Conservation (phyloP, 2,797 vertebrate species). For the Staurois parvus region DNA sequence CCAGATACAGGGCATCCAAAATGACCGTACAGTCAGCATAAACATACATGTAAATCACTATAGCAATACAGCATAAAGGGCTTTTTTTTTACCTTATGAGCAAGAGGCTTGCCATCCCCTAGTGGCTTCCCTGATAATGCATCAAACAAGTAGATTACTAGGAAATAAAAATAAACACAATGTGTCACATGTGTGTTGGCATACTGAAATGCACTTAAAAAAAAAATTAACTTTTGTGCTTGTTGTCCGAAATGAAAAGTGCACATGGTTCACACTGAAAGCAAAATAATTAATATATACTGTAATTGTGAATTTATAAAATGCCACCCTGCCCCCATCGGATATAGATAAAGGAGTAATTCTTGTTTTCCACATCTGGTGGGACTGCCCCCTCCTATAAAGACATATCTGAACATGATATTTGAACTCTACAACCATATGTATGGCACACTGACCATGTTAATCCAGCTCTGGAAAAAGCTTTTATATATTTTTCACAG, state of each 20-base stretch:
- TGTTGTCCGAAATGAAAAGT: neutral
- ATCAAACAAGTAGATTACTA: conserved; percentile 93
- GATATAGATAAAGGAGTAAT: no score
- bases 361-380: no score
- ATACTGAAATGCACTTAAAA: neutral
- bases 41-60: neutral
- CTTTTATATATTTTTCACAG: no score
- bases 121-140: conserved; percentile 88
- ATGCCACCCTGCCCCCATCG: no score
- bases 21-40: neutral
- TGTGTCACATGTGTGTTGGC: neutral
- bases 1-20: neutral
- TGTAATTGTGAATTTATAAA: no score
- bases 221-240: neutral
- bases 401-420: no score
- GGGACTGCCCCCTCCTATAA: no score
- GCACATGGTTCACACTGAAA: no score
- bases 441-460: no score
- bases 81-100: conserved; percentile 83
- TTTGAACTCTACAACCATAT: no score
- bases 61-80: neutral
- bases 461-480: no score
- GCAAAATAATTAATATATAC: no score
- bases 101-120: conserved; percentile 88
- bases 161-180: conserved; percentile 15